Base-by-base conservation (phyloP, 2,888 invertebrate species). In the Eupsilia transversa region DNA sequence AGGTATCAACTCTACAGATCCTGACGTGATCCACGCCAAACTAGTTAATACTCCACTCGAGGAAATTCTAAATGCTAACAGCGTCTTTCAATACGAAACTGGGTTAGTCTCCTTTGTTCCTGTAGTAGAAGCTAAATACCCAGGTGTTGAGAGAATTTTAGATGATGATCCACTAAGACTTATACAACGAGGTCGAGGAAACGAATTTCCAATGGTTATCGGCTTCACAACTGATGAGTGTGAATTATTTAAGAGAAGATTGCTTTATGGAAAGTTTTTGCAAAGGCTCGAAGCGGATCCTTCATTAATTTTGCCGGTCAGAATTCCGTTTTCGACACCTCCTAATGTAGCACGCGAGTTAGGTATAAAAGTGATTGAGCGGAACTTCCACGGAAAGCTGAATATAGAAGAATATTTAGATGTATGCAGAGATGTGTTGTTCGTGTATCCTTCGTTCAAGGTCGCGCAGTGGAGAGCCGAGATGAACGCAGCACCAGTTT, bases 401-500 rank as follows among this genome's bases (percentile, higher is more conserved):
- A 88, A 77, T 35, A 49, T 86, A 41, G 82, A 89, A 14, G 72
- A 78, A 0, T 79, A 81, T 52, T 49, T 89, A 41, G 43, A 75
- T 17, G 83, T 79, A 20, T 85, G 81, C 17, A 65, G 82, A 3
- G 89, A 91, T 46, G 77, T 79, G 35, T 73, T 77, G 0, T 87
- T 91, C 65, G 73, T 77, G 46, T 87, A 92, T 56, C 87, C 91
- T 10, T 84, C 87, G 10, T 83, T 90, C n/a, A 90, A 89, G 35
- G 56, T 89, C 10, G 88, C 87, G 0, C 74, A 87, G 43, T 74
- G 80, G 85, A 79, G 89, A 43, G 85, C 82, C 2, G 73, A 77
- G 27, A 72, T 77, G 56, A 71, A 75, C 0, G 86, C 81, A 1
- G 93, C 92, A 17, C 94, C 96, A 0, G 91, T 94, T 0, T 97